A percentile compares a stretch with the other conserved stretches of the same genome.
Conservation (phyloP, 2,113 vertebrate species). For the Myotis davidii region DNA sequence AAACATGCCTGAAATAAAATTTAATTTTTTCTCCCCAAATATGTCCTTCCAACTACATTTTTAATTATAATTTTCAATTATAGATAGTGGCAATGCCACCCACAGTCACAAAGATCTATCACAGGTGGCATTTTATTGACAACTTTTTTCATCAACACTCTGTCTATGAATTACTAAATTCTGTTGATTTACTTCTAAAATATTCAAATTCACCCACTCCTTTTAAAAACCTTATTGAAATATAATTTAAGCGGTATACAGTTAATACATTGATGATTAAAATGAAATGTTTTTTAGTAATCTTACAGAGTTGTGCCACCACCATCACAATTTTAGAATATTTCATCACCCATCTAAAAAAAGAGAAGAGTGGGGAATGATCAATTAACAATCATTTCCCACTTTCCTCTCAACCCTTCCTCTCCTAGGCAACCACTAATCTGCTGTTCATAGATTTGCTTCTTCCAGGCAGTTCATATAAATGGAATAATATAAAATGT, state of each 20-base stretch:
- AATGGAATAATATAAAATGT: background rate
- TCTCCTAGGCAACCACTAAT: background rate
- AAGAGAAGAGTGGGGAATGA: background rate
- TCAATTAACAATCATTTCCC: background rate
- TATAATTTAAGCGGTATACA: background rate
- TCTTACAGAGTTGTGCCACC: background rate
- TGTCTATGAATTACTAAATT: background rate
- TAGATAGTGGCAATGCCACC: background rate
- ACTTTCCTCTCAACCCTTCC: background rate
- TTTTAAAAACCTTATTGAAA: background rate
- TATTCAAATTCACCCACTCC: background rate
- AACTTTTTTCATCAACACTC: background rate
- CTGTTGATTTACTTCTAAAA: background rate
- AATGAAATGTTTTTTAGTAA: background rate
- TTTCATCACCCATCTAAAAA: background rate
- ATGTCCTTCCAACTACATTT: background rate
- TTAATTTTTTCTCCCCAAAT: background rate
- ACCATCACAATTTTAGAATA: background rate
- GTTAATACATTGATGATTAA: background rate
- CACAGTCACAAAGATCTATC: background rate
- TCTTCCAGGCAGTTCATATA: background rate
- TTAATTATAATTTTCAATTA: background rate
- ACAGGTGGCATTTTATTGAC: background rate
- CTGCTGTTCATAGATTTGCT: background rate
- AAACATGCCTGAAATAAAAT: background rate